phyloP scores from a whole-genome alignment of 2,888 invertebrate genomes.

The Xestia xanthographa region DNA sequence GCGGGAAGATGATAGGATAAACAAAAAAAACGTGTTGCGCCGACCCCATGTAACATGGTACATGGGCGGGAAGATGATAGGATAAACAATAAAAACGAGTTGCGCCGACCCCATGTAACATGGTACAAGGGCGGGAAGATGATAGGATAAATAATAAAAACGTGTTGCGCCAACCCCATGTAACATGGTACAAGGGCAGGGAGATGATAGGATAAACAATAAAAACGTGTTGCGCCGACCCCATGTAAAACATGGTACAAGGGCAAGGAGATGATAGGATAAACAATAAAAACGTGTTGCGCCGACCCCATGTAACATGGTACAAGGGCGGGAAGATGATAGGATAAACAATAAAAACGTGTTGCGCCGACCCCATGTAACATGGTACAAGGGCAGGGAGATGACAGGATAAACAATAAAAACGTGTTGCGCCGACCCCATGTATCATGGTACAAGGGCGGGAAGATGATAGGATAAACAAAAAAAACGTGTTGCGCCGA shows the following conservation, averaged over 20 bases:
- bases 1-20: not conserved
- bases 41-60: too few relatives aligned
- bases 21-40: slow-evolving; percentile 46
- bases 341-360: slow-evolving; percentile 47
- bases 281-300: slow-evolving; percentile 47
- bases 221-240: slow-evolving; percentile 39
- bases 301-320: too few relatives aligned
- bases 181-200: too few relatives aligned
- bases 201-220: slow-evolving; percentile 8
- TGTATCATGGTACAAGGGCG: too few relatives aligned
- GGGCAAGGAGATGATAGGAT: not conserved
- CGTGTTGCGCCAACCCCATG: not conserved
- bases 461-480: not conserved
- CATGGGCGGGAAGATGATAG: not conserved
- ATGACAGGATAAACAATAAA: slow-evolving; percentile 31
- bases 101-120: too few relatives aligned
- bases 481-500: slow-evolving; percentile 42
- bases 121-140: not conserved
- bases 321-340: not conserved
- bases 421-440: slow-evolving; percentile 23
- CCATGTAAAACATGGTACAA: too few relatives aligned
- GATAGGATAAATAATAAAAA: slow-evolving; percentile 45
- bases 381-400: not conserved
- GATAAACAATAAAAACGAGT: slow-evolving; percentile 46
- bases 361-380: too few relatives aligned